phyloP scores from a whole-genome alignment of 2,113 vertebrate species.

The Crocuta crocuta region DNA sequence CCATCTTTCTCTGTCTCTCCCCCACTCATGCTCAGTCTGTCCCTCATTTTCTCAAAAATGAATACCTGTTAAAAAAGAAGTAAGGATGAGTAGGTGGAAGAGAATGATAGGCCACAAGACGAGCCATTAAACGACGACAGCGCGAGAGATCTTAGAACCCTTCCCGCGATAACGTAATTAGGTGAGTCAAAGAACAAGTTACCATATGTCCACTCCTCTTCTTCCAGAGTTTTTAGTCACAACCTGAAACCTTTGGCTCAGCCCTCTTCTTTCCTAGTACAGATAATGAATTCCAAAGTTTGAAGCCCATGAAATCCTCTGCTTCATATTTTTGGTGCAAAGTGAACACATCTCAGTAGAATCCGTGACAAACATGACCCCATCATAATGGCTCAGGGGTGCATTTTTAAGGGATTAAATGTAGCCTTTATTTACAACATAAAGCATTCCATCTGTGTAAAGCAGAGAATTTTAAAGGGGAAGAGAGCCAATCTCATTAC shows the following conservation, averaged over 20 bases:
- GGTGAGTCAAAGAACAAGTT: background rate
- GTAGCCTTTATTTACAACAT: background rate
- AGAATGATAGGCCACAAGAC: background rate
- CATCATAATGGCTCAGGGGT: background rate
- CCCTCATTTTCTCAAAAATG: no score
- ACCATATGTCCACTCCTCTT: no score
- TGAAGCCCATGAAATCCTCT: background rate
- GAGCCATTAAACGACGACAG: background rate
- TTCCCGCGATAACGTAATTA: background rate
- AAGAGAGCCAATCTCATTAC: background rate
- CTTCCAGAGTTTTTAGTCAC: background rate
- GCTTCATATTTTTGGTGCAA: background rate
- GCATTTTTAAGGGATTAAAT: background rate
- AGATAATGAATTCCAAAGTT: background rate
- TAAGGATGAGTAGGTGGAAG: background rate
- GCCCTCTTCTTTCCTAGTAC: background rate
- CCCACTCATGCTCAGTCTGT: no score
- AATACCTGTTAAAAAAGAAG: background rate
- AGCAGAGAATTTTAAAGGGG: background rate
- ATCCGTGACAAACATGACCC: slow-evolving; percentile 2
- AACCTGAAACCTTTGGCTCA: background rate
- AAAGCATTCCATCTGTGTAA: background rate
- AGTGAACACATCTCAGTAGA: slow-evolving; percentile 29
- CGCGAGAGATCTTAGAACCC: background rate
- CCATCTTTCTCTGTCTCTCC: no score